Percentiles rank a stretch among this genome's conserved stretches.
These are phyloP conservation scores for Podabrus alpinus DNA, from an alignment of 2,888 invertebrate species.

Conservation along the genomic window DNA sequence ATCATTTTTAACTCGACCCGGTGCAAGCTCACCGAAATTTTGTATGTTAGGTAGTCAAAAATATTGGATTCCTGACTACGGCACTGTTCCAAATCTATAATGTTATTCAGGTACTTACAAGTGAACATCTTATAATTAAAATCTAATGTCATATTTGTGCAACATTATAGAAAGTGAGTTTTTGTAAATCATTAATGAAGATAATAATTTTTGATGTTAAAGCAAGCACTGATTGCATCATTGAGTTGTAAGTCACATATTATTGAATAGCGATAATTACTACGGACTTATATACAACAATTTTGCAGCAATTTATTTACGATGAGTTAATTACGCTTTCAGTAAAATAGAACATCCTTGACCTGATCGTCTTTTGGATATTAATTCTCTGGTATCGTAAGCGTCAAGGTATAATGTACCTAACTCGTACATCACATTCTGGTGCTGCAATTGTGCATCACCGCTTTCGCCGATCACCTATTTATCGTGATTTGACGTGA, in stretches of 20 bases:
- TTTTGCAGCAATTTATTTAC: slow-evolving; percentile 13
- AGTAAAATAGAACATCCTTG: slow-evolving; percentile 23
- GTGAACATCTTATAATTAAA: background rate
- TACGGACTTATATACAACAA: slow-evolving; percentile 7
- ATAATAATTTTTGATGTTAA: background rate
- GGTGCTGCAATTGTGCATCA: slow-evolving; percentile 18
- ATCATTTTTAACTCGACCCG: too few relatives aligned
- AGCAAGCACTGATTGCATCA: background rate
- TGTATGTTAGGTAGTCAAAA: too few relatives aligned
- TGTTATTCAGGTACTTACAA: background rate
- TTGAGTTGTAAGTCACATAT: background rate
- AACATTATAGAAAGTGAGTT: background rate
- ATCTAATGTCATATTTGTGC: background rate
- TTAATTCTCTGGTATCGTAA: slow-evolving; percentile 25
- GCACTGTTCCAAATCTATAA: background rate
- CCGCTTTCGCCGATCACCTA: slow-evolving; percentile 28
- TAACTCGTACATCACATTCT: slow-evolving; percentile 12
- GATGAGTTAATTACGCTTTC: slow-evolving; percentile 15
- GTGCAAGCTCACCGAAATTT: too few relatives aligned
- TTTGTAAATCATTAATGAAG: background rate
- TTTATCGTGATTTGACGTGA: slow-evolving; percentile 29
- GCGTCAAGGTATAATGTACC: slow-evolving; percentile 15
- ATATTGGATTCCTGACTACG: background rate
- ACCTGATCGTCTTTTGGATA: slow-evolving; percentile 23
- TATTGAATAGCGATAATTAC: slow-evolving; percentile 9